phyloP scores from a whole-genome alignment of 1,140 invertebrate species.

The Polyergus mexicanus region DNA sequence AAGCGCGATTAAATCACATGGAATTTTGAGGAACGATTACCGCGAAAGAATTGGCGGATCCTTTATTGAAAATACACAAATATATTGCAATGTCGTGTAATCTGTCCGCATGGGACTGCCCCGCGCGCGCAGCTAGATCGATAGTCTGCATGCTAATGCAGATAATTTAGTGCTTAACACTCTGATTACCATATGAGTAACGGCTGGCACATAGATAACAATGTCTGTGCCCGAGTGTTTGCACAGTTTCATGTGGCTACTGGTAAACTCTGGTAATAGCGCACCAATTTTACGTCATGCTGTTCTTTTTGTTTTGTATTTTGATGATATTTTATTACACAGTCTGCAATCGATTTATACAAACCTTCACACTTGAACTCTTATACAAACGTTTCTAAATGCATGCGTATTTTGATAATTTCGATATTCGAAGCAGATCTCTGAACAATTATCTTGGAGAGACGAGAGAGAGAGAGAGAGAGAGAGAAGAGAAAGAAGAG shows the following conservation, averaged over 20 bases:
- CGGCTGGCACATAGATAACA: constrained; percentile 71
- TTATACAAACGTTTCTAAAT: too few species aligned
- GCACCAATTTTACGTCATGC: constrained; percentile 6
- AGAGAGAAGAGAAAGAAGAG: too few species aligned
- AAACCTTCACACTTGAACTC: too few species aligned
- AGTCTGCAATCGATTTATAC: too few species aligned
- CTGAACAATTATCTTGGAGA: too few species aligned
- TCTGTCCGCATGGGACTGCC: constrained; percentile 62
- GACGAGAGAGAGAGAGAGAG: too few species aligned
- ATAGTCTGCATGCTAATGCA: constrained; percentile 73
- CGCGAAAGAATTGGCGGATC: not conserved
- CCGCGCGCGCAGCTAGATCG: constrained; percentile 66
- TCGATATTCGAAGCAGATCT: too few species aligned
- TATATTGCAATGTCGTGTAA: constrained; percentile 35
- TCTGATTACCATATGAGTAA: constrained; percentile 76
- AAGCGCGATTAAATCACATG: not conserved
- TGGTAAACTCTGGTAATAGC: not conserved
- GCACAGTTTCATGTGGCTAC: constrained; percentile 15
- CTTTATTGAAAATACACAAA: constrained; percentile 22
- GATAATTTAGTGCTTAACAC: constrained; percentile 76
- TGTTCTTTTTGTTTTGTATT: not conserved
- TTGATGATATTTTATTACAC: not conserved
- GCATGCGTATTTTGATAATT: too few species aligned
- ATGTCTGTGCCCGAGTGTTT: constrained; percentile 53
- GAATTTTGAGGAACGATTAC: not conserved